Conservation (phyloP, 2,113 vertebrate genomes). For the Corythaeola cristata region DNA sequence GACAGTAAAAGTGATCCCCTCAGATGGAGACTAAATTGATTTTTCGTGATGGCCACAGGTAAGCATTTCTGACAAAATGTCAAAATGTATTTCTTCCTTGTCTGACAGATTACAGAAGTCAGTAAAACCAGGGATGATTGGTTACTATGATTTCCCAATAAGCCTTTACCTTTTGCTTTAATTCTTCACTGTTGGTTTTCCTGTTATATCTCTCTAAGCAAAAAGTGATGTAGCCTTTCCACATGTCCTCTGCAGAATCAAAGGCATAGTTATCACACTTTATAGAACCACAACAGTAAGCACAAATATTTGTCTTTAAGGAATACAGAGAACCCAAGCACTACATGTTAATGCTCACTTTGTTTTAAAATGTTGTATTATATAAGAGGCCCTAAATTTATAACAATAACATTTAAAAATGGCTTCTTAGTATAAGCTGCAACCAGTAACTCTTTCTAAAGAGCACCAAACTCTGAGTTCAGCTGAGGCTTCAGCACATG, state of each 20-base stretch:
- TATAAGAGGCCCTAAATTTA: background rate
- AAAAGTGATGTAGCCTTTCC: conserved; percentile 88
- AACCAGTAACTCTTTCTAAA: background rate
- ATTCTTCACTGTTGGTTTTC: conserved; percentile 86
- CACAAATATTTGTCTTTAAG: background rate
- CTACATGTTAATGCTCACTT: background rate
- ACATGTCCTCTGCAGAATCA: conserved; percentile 85
- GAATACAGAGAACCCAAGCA: background rate
- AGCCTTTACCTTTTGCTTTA: conserved; percentile 83
- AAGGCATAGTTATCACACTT: background rate
- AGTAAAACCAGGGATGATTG: background rate
- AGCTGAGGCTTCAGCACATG: background rate
- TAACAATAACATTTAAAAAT: background rate
- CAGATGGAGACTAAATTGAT: background rate
- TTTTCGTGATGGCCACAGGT: background rate
- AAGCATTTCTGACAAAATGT: background rate
- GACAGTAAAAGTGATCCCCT: background rate
- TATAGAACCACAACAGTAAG: background rate
- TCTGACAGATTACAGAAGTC: background rate
- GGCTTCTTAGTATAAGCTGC: background rate
- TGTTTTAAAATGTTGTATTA: background rate
- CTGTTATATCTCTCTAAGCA: conserved; percentile 87
- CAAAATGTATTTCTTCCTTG: background rate
- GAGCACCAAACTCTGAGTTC: background rate
- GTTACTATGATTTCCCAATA: background rate